phyloP scores from a whole-genome alignment of 2,888 invertebrate genomes.

The Hedychridium roseum region DNA sequence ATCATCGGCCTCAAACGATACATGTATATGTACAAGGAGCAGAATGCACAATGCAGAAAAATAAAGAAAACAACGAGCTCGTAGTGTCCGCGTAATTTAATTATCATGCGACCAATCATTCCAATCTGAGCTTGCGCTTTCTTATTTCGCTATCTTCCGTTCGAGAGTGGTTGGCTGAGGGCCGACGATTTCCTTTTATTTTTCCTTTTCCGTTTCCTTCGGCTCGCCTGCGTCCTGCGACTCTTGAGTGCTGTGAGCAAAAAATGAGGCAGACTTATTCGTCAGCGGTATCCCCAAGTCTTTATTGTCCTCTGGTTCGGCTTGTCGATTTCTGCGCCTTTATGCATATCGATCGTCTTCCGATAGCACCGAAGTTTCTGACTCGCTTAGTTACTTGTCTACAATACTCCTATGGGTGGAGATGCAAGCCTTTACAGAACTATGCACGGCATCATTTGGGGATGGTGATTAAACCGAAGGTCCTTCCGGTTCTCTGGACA shows the following conservation, averaged over 20 bases:
- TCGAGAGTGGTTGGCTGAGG: too few species aligned
- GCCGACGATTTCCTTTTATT: background rate
- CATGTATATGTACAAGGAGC: too few species aligned
- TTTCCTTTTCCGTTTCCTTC: background rate
- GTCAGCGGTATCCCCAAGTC: conserved; percentile 11
- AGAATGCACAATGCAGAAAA: too few species aligned
- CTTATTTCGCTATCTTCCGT: background rate
- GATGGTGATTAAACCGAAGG: conserved; percentile 26
- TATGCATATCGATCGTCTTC: conserved; percentile 24
- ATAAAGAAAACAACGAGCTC: too few species aligned
- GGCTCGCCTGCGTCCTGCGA: background rate
- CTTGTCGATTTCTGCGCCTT: conserved; percentile 24
- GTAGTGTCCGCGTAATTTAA: too few species aligned
- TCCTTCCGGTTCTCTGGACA: conserved; percentile 16
- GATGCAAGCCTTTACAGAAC: too few species aligned
- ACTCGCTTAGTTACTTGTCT: too few species aligned
- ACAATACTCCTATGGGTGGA: too few species aligned
- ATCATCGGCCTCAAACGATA: conserved; percentile 17
- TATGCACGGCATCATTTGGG: too few species aligned
- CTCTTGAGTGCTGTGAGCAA: too few species aligned
- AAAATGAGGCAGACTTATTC: background rate
- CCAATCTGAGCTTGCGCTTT: background rate
- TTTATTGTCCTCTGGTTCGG: conserved; percentile 28
- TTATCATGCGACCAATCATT: too few species aligned
- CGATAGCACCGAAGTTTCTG: too few species aligned